Conservation (phyloP, 2,113 vertebrate genomes). For the Vicugna pacos region DNA sequence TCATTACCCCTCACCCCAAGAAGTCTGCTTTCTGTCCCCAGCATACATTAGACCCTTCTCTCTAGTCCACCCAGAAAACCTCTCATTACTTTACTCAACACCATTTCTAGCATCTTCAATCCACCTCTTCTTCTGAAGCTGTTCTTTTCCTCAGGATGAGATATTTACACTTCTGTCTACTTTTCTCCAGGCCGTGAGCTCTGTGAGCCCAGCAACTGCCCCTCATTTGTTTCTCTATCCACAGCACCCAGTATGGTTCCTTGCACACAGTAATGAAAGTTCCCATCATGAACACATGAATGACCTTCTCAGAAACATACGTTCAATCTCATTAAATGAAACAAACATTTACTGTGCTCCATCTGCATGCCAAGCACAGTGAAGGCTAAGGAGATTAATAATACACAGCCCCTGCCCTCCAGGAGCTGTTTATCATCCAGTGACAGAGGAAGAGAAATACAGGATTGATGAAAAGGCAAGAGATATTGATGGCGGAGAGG, state of each 20-base stretch:
- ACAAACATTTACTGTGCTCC: not conserved
- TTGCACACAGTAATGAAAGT: not conserved
- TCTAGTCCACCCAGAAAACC: not conserved
- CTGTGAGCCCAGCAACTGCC: not conserved
- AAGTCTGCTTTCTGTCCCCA: not conserved
- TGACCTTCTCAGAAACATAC: not conserved
- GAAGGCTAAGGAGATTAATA: conserved; percentile 42
- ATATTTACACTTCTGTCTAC: not conserved
- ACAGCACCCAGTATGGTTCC: not conserved
- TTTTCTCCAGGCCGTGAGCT: not conserved
- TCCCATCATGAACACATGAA: not conserved
- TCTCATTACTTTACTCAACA: not conserved
- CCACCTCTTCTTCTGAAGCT: not conserved
- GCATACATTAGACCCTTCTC: not conserved
- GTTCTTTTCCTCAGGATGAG: not conserved
- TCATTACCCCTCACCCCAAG: not conserved
- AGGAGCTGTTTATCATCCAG: not conserved
- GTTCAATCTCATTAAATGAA: conserved; percentile 48
- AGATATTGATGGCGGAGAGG: not conserved
- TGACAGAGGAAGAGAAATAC: not conserved
- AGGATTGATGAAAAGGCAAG: not conserved
- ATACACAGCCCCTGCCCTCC: not conserved
- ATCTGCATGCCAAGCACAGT: not conserved
- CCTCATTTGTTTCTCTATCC: not conserved
- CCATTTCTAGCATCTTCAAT: not conserved